Evolutionary conservation across 23 tunicate genomes (phyloP).

Genomic region (Styela plicata): DNA sequence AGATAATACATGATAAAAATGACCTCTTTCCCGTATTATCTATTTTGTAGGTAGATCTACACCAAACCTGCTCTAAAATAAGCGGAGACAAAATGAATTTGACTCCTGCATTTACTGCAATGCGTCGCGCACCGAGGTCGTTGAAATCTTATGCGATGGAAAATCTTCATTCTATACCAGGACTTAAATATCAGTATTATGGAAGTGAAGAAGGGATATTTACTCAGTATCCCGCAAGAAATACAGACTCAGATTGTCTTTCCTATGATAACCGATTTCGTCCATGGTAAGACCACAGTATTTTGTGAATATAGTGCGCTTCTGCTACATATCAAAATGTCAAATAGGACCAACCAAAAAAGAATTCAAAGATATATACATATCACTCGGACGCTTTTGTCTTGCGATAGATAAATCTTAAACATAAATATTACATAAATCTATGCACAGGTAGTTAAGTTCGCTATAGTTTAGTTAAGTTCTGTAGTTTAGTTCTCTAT

Average conservation of each 20-base stretch:
- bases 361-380: too few species aligned
- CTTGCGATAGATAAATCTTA: too few species aligned
- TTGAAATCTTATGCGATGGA: slow-evolving; percentile 31
- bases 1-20: neutral
- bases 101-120: neutral
- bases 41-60: neutral
- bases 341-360: too few species aligned
- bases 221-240: slow-evolving; percentile 51
- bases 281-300: slow-evolving; percentile 86
- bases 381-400: too few species aligned
- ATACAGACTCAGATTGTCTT: slow-evolving; percentile 17
- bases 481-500: too few species aligned
- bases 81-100: neutral
- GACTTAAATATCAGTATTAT: slow-evolving; percentile 80
- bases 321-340: too few species aligned
- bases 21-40: neutral
- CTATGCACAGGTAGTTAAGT: too few species aligned
- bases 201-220: slow-evolving; percentile 69
- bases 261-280: slow-evolving; percentile 71
- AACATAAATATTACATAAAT: too few species aligned
- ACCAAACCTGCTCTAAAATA: neutral
- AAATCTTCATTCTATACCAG: slow-evolving; percentile 29
- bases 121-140: slow-evolving; percentile 17
- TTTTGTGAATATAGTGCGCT: too few species aligned
- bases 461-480: too few species aligned